phyloP scores from a whole-genome alignment of 2,797 vertebrate genomes.

The Halcyon smyrnensis region DNA sequence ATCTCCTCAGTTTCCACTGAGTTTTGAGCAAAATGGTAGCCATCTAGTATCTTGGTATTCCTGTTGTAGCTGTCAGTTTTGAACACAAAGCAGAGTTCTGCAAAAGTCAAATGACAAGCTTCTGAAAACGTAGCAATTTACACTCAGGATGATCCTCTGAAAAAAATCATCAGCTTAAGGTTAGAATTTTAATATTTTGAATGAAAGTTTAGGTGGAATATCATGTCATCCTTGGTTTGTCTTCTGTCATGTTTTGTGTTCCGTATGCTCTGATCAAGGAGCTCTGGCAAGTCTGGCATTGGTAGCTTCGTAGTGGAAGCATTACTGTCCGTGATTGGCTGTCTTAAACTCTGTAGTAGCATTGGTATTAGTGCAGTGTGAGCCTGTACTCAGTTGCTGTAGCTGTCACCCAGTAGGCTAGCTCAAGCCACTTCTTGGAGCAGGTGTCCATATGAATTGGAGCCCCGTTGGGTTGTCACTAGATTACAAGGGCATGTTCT shows the following conservation, averaged over 20 bases:
- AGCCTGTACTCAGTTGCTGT: background rate
- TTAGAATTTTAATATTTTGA: background rate
- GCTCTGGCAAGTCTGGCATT: background rate
- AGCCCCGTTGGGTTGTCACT: background rate
- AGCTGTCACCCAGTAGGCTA: background rate
- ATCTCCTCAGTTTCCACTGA: background rate
- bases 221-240: background rate
- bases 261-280: background rate
- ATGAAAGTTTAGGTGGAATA: background rate
- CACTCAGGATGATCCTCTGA: background rate
- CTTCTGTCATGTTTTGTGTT: background rate
- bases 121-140: background rate
- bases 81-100: background rate
- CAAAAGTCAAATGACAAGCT: background rate
- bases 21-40: background rate
- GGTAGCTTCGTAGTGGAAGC: too few relatives aligned
- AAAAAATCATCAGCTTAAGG: background rate
- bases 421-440: background rate
- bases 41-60: background rate
- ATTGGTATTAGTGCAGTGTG: accelerated
- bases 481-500: background rate
- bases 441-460: background rate
- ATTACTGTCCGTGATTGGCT: background rate
- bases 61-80: background rate
- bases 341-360: background rate